Conservation (phyloP, 2,888 invertebrate species). For the Romanomermis culicivorax region DNA sequence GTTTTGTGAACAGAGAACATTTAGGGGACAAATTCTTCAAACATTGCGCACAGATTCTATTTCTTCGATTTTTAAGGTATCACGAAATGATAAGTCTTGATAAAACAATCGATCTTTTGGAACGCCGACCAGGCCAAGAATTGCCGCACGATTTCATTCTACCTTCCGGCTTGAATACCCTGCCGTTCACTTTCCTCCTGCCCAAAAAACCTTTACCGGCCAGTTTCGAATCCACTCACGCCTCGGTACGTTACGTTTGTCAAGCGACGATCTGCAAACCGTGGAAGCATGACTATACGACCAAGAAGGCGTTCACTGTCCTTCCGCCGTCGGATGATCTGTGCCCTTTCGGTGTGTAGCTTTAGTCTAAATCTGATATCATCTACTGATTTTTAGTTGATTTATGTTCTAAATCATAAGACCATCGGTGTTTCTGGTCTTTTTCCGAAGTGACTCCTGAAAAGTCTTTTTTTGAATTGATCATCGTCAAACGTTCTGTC, state of each 20-base stretch:
- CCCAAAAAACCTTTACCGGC: neutral
- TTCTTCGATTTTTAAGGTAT: no score
- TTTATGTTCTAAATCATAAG: no score
- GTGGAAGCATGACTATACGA: neutral
- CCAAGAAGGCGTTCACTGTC: neutral
- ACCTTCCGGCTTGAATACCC: neutral
- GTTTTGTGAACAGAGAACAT: constrained; percentile 3
- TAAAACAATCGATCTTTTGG: constrained; percentile 22
- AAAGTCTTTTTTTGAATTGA: no score
- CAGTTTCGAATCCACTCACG: constrained; percentile 16
- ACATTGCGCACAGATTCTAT: no score
- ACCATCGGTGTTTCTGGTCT: no score
- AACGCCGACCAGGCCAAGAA: constrained; percentile 25
- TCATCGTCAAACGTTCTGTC: no score
- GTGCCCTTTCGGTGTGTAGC: no score
- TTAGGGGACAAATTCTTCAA: no score
- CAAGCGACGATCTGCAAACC: constrained; percentile 16
- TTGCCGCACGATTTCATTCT: neutral
- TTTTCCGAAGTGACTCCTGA: no score
- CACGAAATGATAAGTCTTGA: constrained; percentile 21
- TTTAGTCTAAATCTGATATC: no score
- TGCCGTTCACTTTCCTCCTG: neutral
- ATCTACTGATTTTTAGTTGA: no score
- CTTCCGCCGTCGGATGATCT: no score
- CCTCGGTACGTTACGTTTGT: constrained; percentile 24